Percentiles rank a stretch among this genome's conserved stretches.
Conservation (phyloP, 2,888 invertebrate species). For the Aelia acuminata region DNA sequence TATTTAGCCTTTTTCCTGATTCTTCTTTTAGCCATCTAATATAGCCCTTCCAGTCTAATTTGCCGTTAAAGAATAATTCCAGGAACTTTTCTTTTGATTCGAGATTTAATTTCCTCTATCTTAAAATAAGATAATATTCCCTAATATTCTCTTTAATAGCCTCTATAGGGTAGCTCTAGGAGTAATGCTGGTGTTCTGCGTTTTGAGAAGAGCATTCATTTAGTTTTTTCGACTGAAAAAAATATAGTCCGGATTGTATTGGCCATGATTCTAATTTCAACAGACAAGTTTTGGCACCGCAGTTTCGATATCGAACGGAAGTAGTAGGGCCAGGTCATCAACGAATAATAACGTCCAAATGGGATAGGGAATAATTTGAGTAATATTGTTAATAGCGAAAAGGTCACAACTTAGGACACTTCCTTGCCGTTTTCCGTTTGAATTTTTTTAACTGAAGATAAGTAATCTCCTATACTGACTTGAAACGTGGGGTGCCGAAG, state of each 20-base stretch:
- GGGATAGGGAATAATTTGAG: not conserved
- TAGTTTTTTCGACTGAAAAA: not conserved
- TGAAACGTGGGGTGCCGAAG: too few relatives aligned
- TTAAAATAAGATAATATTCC: too few relatives aligned
- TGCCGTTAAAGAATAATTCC: not conserved
- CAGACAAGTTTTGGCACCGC: not conserved
- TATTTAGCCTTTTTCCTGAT: not conserved
- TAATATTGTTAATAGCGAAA: slow-evolving; percentile 13
- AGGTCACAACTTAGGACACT: slow-evolving; percentile 45
- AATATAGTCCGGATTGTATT: not conserved
- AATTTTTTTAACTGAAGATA: not conserved
- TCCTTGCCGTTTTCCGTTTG: slow-evolving; percentile 25
- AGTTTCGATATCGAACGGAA: not conserved
- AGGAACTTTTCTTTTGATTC: not conserved
- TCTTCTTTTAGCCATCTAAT: not conserved
- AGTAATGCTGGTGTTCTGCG: not conserved
- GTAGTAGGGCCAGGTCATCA: slow-evolving; percentile 3
- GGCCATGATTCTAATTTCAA: not conserved
- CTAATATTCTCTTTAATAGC: too few relatives aligned
- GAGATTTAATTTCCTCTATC: not conserved
- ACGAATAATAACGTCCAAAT: not conserved
- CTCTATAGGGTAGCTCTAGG: not conserved
- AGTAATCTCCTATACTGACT: not conserved
- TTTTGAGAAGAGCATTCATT: not conserved
- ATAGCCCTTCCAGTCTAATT: not conserved